Percentiles rank a stretch among this genome's conserved stretches.
Conservation (phyloP, 1,140 invertebrate species). For the Heliconius eleuchia region DNA sequence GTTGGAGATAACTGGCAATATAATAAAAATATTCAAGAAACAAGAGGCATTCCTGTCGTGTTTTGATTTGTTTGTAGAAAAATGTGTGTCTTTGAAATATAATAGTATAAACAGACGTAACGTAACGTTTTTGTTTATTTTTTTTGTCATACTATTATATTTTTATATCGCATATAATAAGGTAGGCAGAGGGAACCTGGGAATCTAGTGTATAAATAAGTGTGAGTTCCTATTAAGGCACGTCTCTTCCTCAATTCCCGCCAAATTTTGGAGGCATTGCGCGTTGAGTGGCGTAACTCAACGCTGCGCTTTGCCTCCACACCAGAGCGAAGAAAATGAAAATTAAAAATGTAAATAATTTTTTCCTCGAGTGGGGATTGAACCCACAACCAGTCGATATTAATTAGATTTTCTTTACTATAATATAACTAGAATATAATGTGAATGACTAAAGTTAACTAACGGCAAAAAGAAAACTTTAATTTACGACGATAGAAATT, state of each 20-base stretch:
- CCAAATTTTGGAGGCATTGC: too few species aligned
- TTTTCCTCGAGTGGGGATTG: too few species aligned
- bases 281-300: too few species aligned
- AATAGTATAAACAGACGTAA: constrained; percentile 6
- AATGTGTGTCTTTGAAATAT: constrained; percentile 19
- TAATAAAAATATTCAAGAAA: constrained; percentile 58
- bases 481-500: constrained; percentile 45
- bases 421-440: neutral
- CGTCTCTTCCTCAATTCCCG: too few species aligned
- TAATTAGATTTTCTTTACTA: neutral
- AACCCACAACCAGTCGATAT: too few species aligned
- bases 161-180: too few species aligned
- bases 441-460: neutral
- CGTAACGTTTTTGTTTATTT: neutral
- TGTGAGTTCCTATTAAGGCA: too few species aligned
- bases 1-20: constrained; percentile 54
- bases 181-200: too few species aligned
- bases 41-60: constrained; percentile 40
- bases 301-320: too few species aligned
- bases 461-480: constrained; percentile 24
- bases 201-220: too few species aligned
- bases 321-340: too few species aligned
- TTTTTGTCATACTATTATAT: neutral
- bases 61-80: constrained; percentile 18
- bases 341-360: too few species aligned